Conservation (phyloP, 1,140 invertebrate genomes). For the Sesamia nonagrioides region DNA sequence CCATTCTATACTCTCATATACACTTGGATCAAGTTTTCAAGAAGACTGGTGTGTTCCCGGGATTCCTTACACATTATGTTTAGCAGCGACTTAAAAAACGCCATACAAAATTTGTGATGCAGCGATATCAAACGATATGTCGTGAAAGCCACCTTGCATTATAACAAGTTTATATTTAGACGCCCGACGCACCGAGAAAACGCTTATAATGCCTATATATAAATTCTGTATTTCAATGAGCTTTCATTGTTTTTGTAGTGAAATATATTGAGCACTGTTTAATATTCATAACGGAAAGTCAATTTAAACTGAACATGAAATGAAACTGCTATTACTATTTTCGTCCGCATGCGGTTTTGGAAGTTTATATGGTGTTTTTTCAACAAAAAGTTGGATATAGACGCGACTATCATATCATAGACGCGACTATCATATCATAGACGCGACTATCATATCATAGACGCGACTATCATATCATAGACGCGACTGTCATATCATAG, state of each 20-base stretch:
- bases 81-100: background rate
- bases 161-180: constrained; percentile 10
- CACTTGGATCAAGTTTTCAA: background rate
- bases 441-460: too few species aligned
- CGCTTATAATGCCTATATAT: background rate
- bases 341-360: constrained; percentile 5
- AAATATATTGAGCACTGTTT: constrained; percentile 30
- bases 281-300: background rate
- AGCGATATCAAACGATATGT: constrained; percentile 2
- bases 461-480: too few species aligned
- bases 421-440: too few species aligned
- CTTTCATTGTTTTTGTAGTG: background rate
- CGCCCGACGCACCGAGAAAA: constrained; percentile 29
- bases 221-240: constrained; percentile 2
- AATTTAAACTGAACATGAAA: background rate
- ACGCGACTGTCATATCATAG: too few species aligned
- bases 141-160: constrained; percentile 35
- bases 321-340: background rate
- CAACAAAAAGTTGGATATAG: too few species aligned
- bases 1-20: background rate
- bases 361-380: background rate
- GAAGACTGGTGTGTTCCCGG: too few species aligned
- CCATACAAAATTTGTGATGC: constrained; percentile 33
- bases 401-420: too few species aligned
- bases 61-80: background rate